Evolutionary conservation across 2,888 invertebrate species (phyloP).

Genomic region (Steinernema carpocapsae): DNA sequence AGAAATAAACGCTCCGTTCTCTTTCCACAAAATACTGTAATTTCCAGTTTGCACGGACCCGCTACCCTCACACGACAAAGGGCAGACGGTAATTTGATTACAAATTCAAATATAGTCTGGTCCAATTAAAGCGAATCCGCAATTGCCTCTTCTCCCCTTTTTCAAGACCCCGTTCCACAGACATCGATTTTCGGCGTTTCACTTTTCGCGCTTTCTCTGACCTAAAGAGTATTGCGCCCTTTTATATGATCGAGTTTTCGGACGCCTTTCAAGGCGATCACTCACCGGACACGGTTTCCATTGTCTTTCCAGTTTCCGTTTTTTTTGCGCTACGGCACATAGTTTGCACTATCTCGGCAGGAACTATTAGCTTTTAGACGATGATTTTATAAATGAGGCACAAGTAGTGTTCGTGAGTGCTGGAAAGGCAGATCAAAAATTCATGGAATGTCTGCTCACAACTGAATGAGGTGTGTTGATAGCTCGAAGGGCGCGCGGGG

Average conservation of each 20-base stretch:
- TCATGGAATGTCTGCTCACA: constrained; percentile 34
- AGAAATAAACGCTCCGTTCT: not conserved
- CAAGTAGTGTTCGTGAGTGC: constrained; percentile 9
- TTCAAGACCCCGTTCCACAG: not conserved
- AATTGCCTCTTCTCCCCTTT: not conserved
- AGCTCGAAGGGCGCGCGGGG: constrained; percentile 3
- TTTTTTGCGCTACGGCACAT: not conserved
- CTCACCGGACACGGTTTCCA: constrained; percentile 30
- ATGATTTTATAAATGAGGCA: constrained; percentile 29
- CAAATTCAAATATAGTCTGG: constrained; percentile 14
- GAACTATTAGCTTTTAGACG: constrained; percentile 4
- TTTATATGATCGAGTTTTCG: constrained; percentile 23
- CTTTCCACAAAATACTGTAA: too few species aligned
- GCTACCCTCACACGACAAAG: not conserved
- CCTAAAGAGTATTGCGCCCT: constrained; percentile 5
- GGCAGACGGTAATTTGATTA: constrained; percentile 29
- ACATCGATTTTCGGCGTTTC: constrained; percentile 31
- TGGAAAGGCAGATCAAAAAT: constrained; percentile 24
- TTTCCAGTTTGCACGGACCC: too few species aligned
- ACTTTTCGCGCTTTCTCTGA: constrained; percentile 10
- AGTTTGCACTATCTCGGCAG: not conserved
- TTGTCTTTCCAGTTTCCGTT: constrained; percentile 10
- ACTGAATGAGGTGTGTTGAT: constrained; percentile 23
- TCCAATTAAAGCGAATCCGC: constrained; percentile 11
- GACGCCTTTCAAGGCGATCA: constrained; percentile 27